Percentiles rank a stretch among this genome's conserved stretches.
Conservation (phyloP, 2,113 vertebrate species). For the Chloropsis hardwickii region DNA sequence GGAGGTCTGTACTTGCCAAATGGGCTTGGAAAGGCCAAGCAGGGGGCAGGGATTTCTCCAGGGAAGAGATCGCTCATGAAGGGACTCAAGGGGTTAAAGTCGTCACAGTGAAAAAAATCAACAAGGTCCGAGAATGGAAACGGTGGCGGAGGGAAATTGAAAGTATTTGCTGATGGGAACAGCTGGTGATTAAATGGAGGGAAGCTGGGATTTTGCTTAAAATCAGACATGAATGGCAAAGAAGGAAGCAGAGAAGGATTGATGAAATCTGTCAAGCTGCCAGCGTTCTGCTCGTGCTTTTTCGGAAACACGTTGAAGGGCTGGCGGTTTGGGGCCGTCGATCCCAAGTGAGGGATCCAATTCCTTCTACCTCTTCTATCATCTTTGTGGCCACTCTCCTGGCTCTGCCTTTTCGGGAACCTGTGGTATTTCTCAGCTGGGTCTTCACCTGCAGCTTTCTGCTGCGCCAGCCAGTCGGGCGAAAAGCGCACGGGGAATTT, state of each 20-base stretch:
- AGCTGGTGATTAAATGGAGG: not conserved
- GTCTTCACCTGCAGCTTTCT: not conserved
- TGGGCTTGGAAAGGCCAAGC: slow-evolving; percentile 35
- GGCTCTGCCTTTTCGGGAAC: slow-evolving; percentile 12
- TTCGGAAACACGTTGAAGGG: not conserved
- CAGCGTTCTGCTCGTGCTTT: not conserved
- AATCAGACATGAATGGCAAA: slow-evolving; percentile 5
- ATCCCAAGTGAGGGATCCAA: slow-evolving; percentile 3
- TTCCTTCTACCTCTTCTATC: not conserved
- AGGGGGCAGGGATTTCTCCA: slow-evolving; percentile 52
- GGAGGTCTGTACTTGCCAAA: slow-evolving; percentile 20
- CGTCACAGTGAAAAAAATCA: slow-evolving; percentile 49
- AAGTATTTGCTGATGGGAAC: slow-evolving; percentile 1
- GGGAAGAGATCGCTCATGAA: slow-evolving; percentile 48
- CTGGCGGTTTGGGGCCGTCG: not conserved
- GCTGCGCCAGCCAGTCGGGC: not conserved
- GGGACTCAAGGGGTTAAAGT: slow-evolving; percentile 61
- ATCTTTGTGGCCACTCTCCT: not conserved
- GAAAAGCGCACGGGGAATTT: not conserved
- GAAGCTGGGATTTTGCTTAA: slow-evolving; percentile 44
- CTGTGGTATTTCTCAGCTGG: not conserved
- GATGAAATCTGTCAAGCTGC: slow-evolving; percentile 47
- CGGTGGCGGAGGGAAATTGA: not conserved
- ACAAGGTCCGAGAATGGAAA: slow-evolving; percentile 49
- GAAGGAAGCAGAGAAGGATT: slow-evolving; percentile 52